Evolutionary conservation across 2,113 vertebrate genomes (phyloP), one percentile per base, ranked within the genome.

Genomic region (Cygnus atratus): DNA sequence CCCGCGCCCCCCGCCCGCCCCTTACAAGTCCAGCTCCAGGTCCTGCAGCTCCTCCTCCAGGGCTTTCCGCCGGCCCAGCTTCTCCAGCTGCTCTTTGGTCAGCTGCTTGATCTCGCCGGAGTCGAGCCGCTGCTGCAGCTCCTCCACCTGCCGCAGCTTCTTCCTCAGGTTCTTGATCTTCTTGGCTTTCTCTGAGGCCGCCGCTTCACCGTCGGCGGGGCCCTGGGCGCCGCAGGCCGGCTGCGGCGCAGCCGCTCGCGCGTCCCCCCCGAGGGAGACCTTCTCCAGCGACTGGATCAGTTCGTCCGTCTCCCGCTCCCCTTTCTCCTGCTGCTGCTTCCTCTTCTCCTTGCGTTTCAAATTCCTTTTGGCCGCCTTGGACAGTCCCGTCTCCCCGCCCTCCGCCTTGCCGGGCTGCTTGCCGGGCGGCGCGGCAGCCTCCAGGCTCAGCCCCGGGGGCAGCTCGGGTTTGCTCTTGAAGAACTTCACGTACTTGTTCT

Each of bases 401-500:
- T 81, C 98, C 16, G 75, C 94, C 57, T 86, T 84, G 26, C 97
- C 93, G 29, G 98, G 94, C 67, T 93, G 94, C 74, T 97, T 97
- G 44, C 92, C 96, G 13, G 87, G 22, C 7, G 96, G 88, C 1
- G 84, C 71, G 2, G 95, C 92, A 3, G 98, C 98, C 10, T 98
- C 97, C 0, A 94, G 97, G 91, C 82, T 99, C 96, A 99, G 96
- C 35, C 99, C 99, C 2, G 99, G 99, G 0, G 99, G 99, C 55
- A 99, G 97, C 61, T 99, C 99, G 0, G 99, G 99, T 97, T 99
- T 99, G 96, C 98, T 98, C 96, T 99, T 99, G 96, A 99, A 99
- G 93, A 99, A 99, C 97, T 99, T 99, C 35, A 99, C 99, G 72
- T 98, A 99, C 84, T 99, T 99, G 96, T 99, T 99, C 97, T 99